These are phyloP conservation scores for Armadillidium nasatum DNA, from an alignment of 1,140 invertebrate genomes.

Conservation along the genomic window DNA sequence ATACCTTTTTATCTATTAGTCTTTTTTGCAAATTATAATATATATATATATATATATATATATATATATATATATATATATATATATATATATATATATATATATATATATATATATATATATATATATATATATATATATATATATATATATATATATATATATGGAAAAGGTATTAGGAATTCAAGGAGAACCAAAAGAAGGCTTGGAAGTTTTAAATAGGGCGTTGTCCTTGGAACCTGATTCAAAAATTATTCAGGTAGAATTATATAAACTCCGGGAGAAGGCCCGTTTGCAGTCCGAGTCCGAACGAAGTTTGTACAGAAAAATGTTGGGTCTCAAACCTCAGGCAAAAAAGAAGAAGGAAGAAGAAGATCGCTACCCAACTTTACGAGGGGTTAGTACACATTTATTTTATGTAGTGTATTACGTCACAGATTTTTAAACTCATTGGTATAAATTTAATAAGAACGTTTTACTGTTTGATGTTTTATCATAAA, in stretches of 20 bases:
- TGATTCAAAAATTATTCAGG: conserved; percentile 55
- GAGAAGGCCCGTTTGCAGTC: conserved; percentile 33
- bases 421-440: no score
- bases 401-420: conserved; percentile 14
- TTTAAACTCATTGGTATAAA: no score
- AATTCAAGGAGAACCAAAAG: conserved; percentile 58
- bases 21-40: no score
- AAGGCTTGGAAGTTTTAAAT: conserved; percentile 58
- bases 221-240: conserved; percentile 59
- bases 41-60: no score
- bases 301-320: conserved; percentile 40
- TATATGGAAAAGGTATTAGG: conserved; percentile 51
- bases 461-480: no score
- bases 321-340: conserved; percentile 39
- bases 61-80: no score
- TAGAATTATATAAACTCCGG: conserved; percentile 32
- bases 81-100: no score
- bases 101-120: no score
- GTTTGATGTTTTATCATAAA: no score
- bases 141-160: no score
- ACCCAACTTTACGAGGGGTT: conserved; percentile 38
- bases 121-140: no score
- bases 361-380: conserved; percentile 21
- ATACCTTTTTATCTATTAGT: no score
- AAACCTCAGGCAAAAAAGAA: conserved; percentile 18